A percentile compares a stretch with the other conserved stretches of the same genome.
These are phyloP conservation scores for Rugalucina vietnamica DNA, from an alignment of 2,888 invertebrate genomes.

Conservation along the genomic window DNA sequence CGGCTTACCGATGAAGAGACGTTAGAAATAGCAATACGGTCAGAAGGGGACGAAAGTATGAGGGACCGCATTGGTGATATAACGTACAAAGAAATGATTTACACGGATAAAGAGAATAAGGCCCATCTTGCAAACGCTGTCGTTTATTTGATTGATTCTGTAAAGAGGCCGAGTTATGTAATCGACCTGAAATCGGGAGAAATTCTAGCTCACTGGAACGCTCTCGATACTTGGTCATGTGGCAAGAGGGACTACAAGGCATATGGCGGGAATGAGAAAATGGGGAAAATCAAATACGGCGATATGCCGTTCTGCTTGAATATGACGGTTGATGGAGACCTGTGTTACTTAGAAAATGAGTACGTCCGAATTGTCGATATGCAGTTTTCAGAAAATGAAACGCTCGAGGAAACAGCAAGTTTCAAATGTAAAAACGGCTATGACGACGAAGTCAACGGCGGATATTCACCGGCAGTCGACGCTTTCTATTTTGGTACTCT, in stretches of 20 bases:
- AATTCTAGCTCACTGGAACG: constrained; percentile 53
- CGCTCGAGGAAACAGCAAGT: constrained; percentile 43
- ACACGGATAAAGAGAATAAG: constrained; percentile 25
- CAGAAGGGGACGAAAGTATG: constrained; percentile 23
- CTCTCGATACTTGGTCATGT: constrained; percentile 51
- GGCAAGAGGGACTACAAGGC: constrained; percentile 34
- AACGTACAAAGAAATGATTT: constrained; percentile 19
- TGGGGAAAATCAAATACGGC: constrained; percentile 63
- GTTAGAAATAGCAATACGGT: constrained; percentile 27
- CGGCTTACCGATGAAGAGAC: constrained; percentile 43
- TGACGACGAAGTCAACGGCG: constrained; percentile 65
- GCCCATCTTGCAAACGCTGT: constrained; percentile 50
- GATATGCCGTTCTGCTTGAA: constrained; percentile 51
- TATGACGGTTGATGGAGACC: constrained; percentile 39
- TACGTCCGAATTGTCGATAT: constrained; percentile 68
- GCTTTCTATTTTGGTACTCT: constrained; percentile 66
- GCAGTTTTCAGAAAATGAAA: constrained; percentile 26
- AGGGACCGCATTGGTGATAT: constrained; percentile 20
- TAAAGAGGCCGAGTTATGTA: constrained; percentile 60
- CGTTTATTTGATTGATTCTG: constrained; percentile 40
- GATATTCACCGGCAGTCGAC: constrained; percentile 65
- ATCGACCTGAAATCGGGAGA: constrained; percentile 65
- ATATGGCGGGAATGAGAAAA: constrained; percentile 66
- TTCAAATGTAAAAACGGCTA: constrained; percentile 60
- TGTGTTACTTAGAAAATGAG: constrained; percentile 66